Percentiles rank a stretch among this genome's conserved stretches.
phyloP scores from a whole-genome alignment of 2,888 invertebrate species.

The Emesis russula region DNA sequence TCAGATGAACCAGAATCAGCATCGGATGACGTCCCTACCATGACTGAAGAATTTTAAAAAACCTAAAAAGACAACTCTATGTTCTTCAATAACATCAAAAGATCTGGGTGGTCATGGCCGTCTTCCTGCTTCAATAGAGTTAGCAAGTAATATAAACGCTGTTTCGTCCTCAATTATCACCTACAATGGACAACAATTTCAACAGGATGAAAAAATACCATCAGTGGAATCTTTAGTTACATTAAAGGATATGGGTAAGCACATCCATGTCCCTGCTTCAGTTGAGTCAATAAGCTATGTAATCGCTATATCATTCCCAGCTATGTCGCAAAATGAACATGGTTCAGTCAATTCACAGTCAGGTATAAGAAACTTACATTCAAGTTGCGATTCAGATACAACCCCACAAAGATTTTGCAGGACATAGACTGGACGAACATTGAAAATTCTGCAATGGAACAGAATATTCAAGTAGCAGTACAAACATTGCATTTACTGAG shows the following conservation, averaged over 20 bases:
- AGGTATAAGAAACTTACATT: slow-evolving; percentile 4
- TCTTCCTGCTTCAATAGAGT: background rate
- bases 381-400: slow-evolving; percentile 23
- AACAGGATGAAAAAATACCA: slow-evolving; percentile 10
- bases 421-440: slow-evolving; percentile 10
- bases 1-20: background rate
- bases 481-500: background rate
- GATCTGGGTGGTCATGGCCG: slow-evolving; percentile 4
- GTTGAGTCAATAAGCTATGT: slow-evolving; percentile 16
- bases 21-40: background rate
- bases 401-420: slow-evolving; percentile 26
- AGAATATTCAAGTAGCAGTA: slow-evolving; percentile 1
- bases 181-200: slow-evolving; percentile 1
- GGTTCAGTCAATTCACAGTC: slow-evolving; percentile 5
- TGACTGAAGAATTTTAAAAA: slow-evolving; percentile 7
- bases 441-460: slow-evolving; percentile 13
- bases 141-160: background rate
- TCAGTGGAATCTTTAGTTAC: slow-evolving; percentile 14
- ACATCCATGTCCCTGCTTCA: slow-evolving; percentile 25
- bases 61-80: background rate
- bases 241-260: slow-evolving; percentile 4
- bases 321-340: slow-evolving; percentile 13
- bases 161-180: background rate
- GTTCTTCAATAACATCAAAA: background rate
- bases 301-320: slow-evolving; percentile 20